Evolutionary conservation across 2,113 vertebrate species (phyloP).

Genomic region (Seriola aureovittata): DNA sequence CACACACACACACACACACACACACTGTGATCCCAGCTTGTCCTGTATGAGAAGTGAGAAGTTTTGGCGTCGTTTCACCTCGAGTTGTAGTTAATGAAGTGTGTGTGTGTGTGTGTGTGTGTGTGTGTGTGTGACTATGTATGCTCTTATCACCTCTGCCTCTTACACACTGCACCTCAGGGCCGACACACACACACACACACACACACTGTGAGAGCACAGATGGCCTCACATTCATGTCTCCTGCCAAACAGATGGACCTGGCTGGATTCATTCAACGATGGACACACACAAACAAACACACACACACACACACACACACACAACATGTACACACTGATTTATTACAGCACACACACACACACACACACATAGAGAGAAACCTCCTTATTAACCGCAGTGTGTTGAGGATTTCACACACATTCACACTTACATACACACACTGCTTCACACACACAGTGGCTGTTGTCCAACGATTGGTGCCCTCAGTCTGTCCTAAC

Average conservation of each 20-base stretch:
- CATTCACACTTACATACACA: constrained; percentile 51
- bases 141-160: constrained; percentile 76
- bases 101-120: constrained; percentile 60
- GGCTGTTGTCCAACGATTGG: constrained; percentile 68
- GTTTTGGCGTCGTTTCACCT: constrained; percentile 31
- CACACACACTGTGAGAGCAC: constrained; percentile 85
- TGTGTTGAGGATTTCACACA: constrained; percentile 47
- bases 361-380: not conserved
- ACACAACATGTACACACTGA: constrained; percentile 32
- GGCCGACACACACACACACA: constrained; percentile 51
- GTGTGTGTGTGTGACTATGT: constrained; percentile 59
- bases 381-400: constrained; percentile 59
- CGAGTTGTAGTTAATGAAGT: constrained; percentile 45
- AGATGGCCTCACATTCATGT: constrained; percentile 97
- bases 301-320: constrained; percentile 60
- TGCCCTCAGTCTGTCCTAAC: constrained; percentile 72
- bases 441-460: constrained; percentile 53
- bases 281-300: constrained; percentile 84
- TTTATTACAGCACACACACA: constrained; percentile 27
- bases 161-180: constrained; percentile 74
- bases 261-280: constrained; percentile 89
- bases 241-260: constrained; percentile 98
- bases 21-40: constrained; percentile 63
- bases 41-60: constrained; percentile 66
- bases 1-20: constrained; percentile 46